A percentile compares a stretch with the other conserved stretches of the same genome.
Evolutionary conservation across 2,888 invertebrate species (phyloP).

Genomic region (Rugalucina vietnamica): DNA sequence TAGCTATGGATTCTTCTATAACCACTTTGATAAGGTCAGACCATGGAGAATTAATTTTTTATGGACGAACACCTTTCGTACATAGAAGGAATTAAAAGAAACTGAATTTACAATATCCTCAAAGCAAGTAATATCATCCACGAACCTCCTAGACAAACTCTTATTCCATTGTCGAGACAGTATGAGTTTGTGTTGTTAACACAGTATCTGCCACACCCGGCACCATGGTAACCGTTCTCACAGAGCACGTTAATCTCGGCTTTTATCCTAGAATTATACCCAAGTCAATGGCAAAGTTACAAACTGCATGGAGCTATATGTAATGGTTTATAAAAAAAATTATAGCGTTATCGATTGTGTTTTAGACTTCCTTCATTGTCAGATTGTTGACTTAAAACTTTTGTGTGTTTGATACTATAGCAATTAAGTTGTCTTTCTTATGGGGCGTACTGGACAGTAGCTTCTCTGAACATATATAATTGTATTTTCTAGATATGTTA

Average conservation of each 20-base stretch:
- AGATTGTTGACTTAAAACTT: background rate
- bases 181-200: background rate
- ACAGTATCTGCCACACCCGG: background rate
- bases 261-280: background rate
- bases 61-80: no score
- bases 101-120: no score
- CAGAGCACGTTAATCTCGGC: background rate
- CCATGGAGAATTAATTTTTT: no score
- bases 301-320: background rate
- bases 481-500: background rate
- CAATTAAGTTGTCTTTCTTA: no score
- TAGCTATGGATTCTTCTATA: no score
- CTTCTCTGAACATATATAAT: background rate
- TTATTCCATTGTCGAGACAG: background rate
- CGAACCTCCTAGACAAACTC: background rate
- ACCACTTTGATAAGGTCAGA: no score
- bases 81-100: no score
- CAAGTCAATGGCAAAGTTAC: background rate
- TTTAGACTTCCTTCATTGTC: no score
- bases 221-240: background rate
- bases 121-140: no score
- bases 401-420: background rate
- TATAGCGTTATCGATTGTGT: no score
- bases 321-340: background rate
- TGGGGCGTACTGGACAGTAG: background rate